Evolutionary conservation across 2,888 invertebrate genomes (phyloP).

Genomic region (Acleris laterana): DNA sequence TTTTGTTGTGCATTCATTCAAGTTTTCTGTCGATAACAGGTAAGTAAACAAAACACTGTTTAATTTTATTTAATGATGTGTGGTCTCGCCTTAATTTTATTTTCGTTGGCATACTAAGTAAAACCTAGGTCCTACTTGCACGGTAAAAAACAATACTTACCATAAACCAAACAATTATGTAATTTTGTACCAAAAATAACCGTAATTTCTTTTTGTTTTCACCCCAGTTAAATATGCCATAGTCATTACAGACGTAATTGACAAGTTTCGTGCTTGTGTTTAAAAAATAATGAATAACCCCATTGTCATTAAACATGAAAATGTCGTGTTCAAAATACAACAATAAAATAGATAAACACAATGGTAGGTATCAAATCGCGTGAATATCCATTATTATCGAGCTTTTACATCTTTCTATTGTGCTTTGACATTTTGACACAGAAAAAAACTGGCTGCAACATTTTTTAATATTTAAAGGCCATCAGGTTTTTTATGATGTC

Average conservation of each 20-base stretch:
- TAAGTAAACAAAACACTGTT: constrained; percentile 67
- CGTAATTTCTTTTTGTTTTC: neutral
- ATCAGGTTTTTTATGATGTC: constrained; percentile 30
- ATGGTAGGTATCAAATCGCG: constrained; percentile 45
- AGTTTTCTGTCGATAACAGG: constrained; percentile 53
- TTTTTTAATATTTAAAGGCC: constrained; percentile 23
- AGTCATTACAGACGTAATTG: constrained; percentile 20
- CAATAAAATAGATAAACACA: constrained; percentile 37
- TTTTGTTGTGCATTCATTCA: constrained; percentile 49
- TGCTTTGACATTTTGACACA: constrained; percentile 47
- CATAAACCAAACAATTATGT: neutral
- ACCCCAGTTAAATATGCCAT: neutral
- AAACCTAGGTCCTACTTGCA: neutral
- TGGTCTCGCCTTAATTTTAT: too few relatives aligned
- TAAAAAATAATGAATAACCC: constrained; percentile 45
- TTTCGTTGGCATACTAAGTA: too few relatives aligned
- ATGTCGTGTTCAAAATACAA: constrained; percentile 30
- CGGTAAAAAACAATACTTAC: neutral
- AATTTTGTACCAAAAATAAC: neutral
- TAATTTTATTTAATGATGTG: constrained; percentile 10
- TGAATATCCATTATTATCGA: constrained; percentile 50
- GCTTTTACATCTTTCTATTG: constrained; percentile 46
- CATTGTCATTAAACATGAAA: constrained; percentile 47
- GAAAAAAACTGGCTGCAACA: constrained; percentile 29
- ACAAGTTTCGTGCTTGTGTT: constrained; percentile 26